A percentile compares a stretch with the other conserved stretches of the same genome.
Conservation (phyloP, 2,888 invertebrate species). For the Bimastos eiseni region DNA sequence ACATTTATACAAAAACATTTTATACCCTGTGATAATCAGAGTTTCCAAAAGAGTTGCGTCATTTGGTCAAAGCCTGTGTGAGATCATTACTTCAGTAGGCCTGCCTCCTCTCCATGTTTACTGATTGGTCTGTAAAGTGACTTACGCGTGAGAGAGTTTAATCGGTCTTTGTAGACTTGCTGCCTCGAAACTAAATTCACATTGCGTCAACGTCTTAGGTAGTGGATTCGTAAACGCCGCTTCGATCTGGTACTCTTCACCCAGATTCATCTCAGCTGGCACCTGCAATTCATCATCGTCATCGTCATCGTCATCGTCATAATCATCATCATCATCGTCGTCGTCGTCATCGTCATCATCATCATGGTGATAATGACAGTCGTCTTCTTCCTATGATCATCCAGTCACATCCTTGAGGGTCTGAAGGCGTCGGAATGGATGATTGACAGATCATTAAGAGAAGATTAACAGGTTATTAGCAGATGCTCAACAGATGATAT, state of each 20-base stretch:
- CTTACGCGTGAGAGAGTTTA: slow-evolving; percentile 39
- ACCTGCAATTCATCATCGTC: slow-evolving; percentile 64
- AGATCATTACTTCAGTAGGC: too few species aligned
- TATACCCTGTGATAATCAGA: too few species aligned
- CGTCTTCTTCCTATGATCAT: not conserved
- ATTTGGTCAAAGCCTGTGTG: too few species aligned
- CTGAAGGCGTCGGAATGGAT: not conserved
- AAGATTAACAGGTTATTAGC: too few species aligned
- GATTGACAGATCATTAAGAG: not conserved
- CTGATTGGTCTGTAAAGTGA: not conserved
- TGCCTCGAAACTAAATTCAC: slow-evolving; percentile 74
- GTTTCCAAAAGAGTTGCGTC: too few species aligned
- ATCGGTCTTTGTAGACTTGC: slow-evolving; percentile 64
- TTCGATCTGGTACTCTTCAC: slow-evolving; percentile 53
- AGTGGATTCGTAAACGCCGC: slow-evolving; percentile 67
- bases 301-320: not conserved
- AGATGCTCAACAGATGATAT: too few species aligned
- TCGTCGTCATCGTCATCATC: not conserved
- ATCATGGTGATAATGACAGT: not conserved
- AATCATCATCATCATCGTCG: slow-evolving; percentile 16
- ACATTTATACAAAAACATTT: too few species aligned
- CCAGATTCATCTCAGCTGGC: slow-evolving; percentile 69
- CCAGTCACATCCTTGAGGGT: too few species aligned
- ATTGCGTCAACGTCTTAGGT: slow-evolving; percentile 69
- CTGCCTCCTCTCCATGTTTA: not conserved